A percentile compares a stretch with the other conserved stretches of the same genome.
Conservation (phyloP, 2,888 invertebrate genomes). For the Rhogogaster chlorosoma region DNA sequence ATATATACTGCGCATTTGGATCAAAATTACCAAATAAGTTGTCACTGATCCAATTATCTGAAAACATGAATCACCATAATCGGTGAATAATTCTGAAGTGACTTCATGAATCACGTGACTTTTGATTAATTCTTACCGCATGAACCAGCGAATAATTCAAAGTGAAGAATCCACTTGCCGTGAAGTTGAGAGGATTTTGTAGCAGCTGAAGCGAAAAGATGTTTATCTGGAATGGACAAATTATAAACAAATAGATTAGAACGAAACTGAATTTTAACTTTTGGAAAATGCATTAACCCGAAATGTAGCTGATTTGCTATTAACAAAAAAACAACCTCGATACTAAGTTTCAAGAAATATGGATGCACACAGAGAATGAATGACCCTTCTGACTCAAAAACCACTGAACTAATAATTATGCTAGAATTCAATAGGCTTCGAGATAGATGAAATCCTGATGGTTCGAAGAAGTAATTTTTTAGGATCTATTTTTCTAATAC, state of each 20-base stretch:
- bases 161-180: slow-evolving; percentile 56
- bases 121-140: slow-evolving; percentile 55
- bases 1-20: slow-evolving; percentile 50
- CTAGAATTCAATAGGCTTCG: no score
- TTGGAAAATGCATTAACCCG: background rate
- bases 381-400: no score
- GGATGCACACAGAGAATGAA: no score
- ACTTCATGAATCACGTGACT: background rate
- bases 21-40: slow-evolving; percentile 59
- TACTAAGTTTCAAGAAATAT: no score
- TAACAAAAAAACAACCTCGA: no score
- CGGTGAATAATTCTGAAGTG: background rate
- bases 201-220: slow-evolving; percentile 59
- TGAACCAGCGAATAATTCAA: slow-evolving; percentile 54
- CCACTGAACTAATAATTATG: no score
- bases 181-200: slow-evolving; percentile 58
- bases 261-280: background rate
- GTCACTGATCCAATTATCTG: slow-evolving; percentile 54
- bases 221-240: background rate
- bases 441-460: no score
- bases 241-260: background rate
- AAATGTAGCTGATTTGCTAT: no score
- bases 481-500: no score
- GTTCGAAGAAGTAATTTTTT: no score
- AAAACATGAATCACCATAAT: background rate